A percentile compares a stretch with the other conserved stretches of the same genome.
These are phyloP conservation scores for Brachionus manjavacas DNA, from an alignment of 1,140 invertebrate genomes.

Conservation along the genomic window DNA sequence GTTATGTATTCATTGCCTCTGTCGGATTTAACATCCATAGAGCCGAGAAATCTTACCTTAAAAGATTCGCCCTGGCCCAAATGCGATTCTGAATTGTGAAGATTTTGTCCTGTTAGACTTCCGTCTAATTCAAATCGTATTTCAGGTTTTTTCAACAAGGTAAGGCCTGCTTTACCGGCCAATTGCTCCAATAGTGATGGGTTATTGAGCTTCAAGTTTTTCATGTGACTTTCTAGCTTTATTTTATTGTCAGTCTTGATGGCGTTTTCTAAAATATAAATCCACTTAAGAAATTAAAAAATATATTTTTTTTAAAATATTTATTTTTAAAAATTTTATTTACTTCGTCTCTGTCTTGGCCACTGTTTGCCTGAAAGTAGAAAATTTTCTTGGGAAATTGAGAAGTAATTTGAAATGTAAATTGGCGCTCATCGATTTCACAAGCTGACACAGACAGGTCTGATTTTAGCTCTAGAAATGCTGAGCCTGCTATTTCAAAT, in stretches of 20 bases:
- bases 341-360: conserved; percentile 12
- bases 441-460: not conserved
- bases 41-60: conserved; percentile 5
- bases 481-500: not conserved
- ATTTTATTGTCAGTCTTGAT: conserved; percentile 12
- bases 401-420: conserved; percentile 17
- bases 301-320: not conserved
- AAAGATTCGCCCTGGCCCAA: not conserved
- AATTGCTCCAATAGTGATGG: not conserved
- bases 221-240: conserved; percentile 17
- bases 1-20: conserved; percentile 11
- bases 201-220: not conserved
- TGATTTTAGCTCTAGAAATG: not conserved
- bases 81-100: not conserved
- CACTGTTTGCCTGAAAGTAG: conserved; percentile 12
- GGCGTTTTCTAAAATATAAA: not conserved
- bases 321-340: not conserved
- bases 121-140: not conserved
- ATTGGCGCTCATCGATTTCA: conserved; percentile 26
- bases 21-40: conserved; percentile 27
- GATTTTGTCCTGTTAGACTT: not conserved
- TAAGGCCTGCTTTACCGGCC: not conserved
- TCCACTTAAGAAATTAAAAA: not conserved
- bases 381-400: conserved; percentile 14
- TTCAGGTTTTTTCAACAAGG: not conserved